A percentile compares a stretch with the other conserved stretches of the same genome.
Conservation (phyloP, 1,140 invertebrate species). For the Eumaeus atala region DNA sequence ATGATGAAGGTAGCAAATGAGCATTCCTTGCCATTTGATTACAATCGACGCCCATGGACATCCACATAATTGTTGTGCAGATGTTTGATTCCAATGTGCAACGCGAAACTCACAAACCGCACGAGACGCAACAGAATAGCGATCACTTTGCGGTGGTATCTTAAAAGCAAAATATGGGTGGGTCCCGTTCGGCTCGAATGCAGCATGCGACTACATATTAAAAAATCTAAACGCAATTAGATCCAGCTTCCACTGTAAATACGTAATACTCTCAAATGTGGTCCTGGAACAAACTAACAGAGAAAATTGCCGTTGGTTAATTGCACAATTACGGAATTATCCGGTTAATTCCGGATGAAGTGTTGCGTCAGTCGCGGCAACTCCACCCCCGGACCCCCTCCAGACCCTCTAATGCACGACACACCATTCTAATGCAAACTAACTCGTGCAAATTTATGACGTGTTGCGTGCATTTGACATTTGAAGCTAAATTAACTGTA, state of each 20-base stretch:
- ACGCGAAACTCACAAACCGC: too few relatives aligned
- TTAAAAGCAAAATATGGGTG: too few relatives aligned
- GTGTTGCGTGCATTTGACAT: conserved; percentile 51
- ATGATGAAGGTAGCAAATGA: too few relatives aligned
- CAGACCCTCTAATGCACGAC: conserved; percentile 11
- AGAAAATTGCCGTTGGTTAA: conserved; percentile 57
- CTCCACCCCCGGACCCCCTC: conserved; percentile 20
- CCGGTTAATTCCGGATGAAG: conserved; percentile 65
- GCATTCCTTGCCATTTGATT: too few relatives aligned
- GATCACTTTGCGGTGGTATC: too few relatives aligned
- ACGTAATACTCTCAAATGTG: not conserved
- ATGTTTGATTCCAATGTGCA: too few relatives aligned
- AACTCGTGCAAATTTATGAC: conserved; percentile 54
- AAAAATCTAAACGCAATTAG: not conserved
- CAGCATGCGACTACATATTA: too few relatives aligned
- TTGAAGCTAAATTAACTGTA: conserved; percentile 8
- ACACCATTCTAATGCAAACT: conserved; percentile 61
- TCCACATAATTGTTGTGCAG: too few relatives aligned
- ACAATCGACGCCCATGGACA: too few relatives aligned
- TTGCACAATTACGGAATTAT: conserved; percentile 65
- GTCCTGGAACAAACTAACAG: conserved; percentile 29
- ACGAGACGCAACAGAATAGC: too few relatives aligned
- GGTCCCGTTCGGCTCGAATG: too few relatives aligned
- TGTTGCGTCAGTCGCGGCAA: conserved; percentile 32
- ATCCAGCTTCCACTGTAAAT: not conserved